These are phyloP conservation scores for Sarcophaga rosellei DNA, from an alignment of 2,888 invertebrate species.

Conservation along the genomic window DNA sequence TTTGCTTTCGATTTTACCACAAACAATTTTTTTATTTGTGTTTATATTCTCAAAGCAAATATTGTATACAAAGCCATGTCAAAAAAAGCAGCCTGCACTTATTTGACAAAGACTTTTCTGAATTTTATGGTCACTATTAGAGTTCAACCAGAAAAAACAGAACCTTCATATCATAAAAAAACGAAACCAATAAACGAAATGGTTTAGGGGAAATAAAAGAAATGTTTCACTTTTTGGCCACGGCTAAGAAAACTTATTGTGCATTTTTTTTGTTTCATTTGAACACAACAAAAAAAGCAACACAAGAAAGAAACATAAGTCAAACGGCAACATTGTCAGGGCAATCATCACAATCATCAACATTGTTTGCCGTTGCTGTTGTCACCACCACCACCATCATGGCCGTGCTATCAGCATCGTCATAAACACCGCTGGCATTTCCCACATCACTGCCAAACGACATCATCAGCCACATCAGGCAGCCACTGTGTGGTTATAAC, in stretches of 20 bases:
- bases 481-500: constrained; percentile 57
- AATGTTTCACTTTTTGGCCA: constrained; percentile 13
- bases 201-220: background rate
- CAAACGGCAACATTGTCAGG: constrained; percentile 52
- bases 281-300: background rate
- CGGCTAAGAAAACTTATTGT: constrained; percentile 25
- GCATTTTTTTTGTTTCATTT: background rate
- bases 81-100: background rate
- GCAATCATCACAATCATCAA: constrained; percentile 20
- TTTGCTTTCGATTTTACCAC: no score
- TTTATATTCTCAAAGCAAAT: no score
- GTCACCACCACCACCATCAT: background rate
- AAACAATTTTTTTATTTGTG: no score
- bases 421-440: constrained; percentile 25
- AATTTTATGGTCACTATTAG: constrained; percentile 22
- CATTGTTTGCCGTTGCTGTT: background rate
- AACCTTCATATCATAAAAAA: background rate
- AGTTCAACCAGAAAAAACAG: background rate
- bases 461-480: constrained; percentile 39
- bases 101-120: background rate
- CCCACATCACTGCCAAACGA: constrained; percentile 34
- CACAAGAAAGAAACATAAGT: constrained; percentile 44
- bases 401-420: background rate
- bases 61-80: background rate
- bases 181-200: background rate